Evolutionary conservation across 2,113 vertebrate genomes (phyloP), one percentile per base, ranked within the genome.

Genomic region (Cephalopterus ornatus): DNA sequence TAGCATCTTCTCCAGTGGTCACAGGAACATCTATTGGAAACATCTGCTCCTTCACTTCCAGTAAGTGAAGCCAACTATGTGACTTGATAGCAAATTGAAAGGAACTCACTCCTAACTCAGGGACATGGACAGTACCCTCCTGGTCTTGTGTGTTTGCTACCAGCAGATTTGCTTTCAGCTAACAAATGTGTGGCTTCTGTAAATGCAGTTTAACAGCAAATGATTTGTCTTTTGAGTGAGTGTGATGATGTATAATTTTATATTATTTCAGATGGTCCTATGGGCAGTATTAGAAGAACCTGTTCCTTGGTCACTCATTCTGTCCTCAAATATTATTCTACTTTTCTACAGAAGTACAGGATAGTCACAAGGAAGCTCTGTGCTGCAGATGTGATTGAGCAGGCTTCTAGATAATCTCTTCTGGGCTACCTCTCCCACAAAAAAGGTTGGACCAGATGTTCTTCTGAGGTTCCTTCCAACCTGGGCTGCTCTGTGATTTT

Each of bases 141-240:
- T 33, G 55, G 20, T 50, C 5, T 50, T 1, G 0, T 17, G n/a
- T 23, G 18, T 1, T 63, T 32, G 37, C 67, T 68, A 52, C 2
- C 3, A 75, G 66, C 24, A 90, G 35, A 65, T 19, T 14, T 74
- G 14, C 42, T 66, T 66, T 30, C 56, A 79, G 53, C 7, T 76
- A 53, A 71, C 28, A 79, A 56, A 73, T 4, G 7, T 1, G 1
- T 18, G 33, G 24, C 46, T 83, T 20, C 47, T 20, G 17, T 49
- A 61, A 85, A 66, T 1, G 1, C 35, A 65, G 33, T 24, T 42
- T n/a, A 62, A 73, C 14, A 86, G 37, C 46, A 59, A 53, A 21
- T 8, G 12, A 53, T 35, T 86, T 18, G 7, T 61, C 39, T 86
- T 85, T 30, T 37, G 63, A 1, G 0, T 8, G 19, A 86, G 21